Evolutionary conservation across 2,113 vertebrate genomes (phyloP).

Genomic region (Myiagra hebetior): DNA sequence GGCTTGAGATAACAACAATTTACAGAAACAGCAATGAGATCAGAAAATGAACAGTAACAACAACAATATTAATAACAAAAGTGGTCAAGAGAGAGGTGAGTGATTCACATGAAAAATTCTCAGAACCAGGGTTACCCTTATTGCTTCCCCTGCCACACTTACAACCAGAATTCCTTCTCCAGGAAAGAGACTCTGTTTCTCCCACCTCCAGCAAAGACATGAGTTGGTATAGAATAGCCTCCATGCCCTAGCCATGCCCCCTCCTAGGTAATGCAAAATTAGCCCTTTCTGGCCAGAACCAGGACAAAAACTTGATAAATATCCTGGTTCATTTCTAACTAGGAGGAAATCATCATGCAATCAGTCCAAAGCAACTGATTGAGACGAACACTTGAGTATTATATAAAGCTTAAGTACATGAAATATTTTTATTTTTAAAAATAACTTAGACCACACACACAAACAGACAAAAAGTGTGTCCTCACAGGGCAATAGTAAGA

Average conservation of each 20-base stretch:
- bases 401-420: background rate
- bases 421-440: background rate
- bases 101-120: background rate
- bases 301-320: background rate
- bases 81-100: no score
- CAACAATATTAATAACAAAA: background rate
- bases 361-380: background rate
- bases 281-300: background rate
- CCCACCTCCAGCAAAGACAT: background rate
- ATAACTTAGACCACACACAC: background rate
- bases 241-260: background rate
- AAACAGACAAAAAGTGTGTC: background rate
- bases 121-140: background rate
- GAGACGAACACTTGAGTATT: background rate
- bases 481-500: background rate
- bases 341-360: background rate
- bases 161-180: background rate
- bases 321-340: background rate
- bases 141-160: accelerated
- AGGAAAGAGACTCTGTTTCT: background rate
- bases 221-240: background rate
- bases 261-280: background rate
- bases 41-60: background rate
- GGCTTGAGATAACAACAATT: background rate
- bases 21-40: background rate